Base-by-base conservation (phyloP, 2,888 invertebrate genomes). In the Rutpela maculata region DNA sequence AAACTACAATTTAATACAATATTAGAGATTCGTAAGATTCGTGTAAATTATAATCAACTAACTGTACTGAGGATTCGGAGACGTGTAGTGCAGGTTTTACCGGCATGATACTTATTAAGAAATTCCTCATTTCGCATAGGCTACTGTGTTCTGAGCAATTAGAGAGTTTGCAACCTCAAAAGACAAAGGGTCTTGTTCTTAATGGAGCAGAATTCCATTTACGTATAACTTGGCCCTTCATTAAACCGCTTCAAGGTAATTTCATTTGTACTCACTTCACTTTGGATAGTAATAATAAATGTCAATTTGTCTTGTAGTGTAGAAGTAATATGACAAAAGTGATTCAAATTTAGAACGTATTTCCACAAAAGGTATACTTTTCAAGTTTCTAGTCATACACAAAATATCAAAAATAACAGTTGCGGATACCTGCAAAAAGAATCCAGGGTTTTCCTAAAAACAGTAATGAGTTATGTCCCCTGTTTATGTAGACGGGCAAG, bases 121-220 rank as follows among this genome's bases (percentile, higher is more conserved):
- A 50, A 50, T 50, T 50, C n/a, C 50, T 50, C 4, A 15, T 50
- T n/a, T n/a, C 50, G 3, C 50, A 17, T 50, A 50, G 15, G n/a
- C 5, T 50, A 12, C 50, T 50, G 12, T n/a, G 50, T 50, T 50
- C 50, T n/a, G n/a, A 15, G n/a, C 50, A n/a, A 50, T 50, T 50
- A 50, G 50, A n/a, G 50, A 50, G 50, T 50, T 50, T 50, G n/a
- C 50, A 17, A n/a, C n/a, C 50, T 50, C 50, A 50, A 50, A n/a
- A 50, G 50, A 50, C 50, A 50, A n/a, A 50, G 50, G 50, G 50
- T n/a, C 50, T 50, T 12, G 50, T n/a, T 50, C 50, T n/a, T 50
- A 50, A 50, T 50, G 50, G n/a, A 17, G 50, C 3, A n/a, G 50
- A 50, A 50, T 50, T 50, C n/a, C 50, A 50, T 50, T n/a, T 50